phyloP scores from a whole-genome alignment of 2,888 invertebrate species.

The Napeogenes sylphis region DNA sequence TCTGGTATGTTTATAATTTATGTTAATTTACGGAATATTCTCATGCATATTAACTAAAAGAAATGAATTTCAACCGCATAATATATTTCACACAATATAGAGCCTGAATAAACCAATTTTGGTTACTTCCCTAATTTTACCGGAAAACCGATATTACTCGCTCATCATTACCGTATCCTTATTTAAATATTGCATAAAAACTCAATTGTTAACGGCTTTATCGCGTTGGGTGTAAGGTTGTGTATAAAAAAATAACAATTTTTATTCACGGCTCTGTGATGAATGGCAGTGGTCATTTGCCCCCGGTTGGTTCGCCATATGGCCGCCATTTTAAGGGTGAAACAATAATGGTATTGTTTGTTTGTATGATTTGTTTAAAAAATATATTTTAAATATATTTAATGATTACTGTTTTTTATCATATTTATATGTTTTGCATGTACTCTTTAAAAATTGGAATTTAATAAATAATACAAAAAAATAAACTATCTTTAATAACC shows the following conservation, averaged over 20 bases:
- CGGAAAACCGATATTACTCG: conserved; percentile 71
- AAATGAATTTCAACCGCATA: conserved; percentile 40
- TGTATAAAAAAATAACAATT: conserved; percentile 45
- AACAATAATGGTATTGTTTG: conserved; percentile 31
- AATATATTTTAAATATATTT: background rate
- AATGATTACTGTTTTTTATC: background rate
- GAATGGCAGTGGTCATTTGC: conserved; percentile 65
- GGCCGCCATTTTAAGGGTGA: conserved; percentile 47
- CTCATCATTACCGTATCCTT: conserved; percentile 73
- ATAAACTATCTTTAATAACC: too few relatives aligned
- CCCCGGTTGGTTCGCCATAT: conserved; percentile 64
- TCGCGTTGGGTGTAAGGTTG: conserved; percentile 45
- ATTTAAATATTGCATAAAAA: conserved; percentile 57
- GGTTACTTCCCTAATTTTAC: conserved; percentile 71
- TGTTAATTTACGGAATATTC: too few relatives aligned
- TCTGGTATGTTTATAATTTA: too few relatives aligned
- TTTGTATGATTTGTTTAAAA: conserved; percentile 8
- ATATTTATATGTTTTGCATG: background rate
- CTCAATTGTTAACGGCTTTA: conserved; percentile 55
- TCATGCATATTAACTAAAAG: too few relatives aligned
- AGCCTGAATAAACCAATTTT: conserved; percentile 71
- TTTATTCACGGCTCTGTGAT: conserved; percentile 61
- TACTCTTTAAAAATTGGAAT: too few relatives aligned
- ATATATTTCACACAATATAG: conserved; percentile 62
- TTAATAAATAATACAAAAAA: too few relatives aligned